Base-by-base conservation (phyloP, 2,113 vertebrate genomes). In the Zapus hudsonius region DNA sequence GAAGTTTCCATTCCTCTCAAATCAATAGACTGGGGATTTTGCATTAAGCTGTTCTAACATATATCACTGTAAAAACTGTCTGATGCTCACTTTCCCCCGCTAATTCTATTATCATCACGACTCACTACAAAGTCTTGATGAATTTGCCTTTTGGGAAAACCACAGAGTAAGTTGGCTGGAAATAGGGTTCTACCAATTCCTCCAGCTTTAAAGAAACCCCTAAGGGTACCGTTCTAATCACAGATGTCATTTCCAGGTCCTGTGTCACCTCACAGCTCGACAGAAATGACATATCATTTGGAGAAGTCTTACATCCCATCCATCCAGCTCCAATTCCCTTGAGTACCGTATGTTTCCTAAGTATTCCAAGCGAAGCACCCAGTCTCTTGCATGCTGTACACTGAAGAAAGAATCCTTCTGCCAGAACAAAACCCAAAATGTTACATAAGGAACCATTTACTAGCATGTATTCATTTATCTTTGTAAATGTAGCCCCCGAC, bases 101-200 rank as follows among this genome's bases (percentile, higher is more conserved):
- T 80, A 44, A 83, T 75, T 23, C 74, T 16, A 61, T 33, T 57
- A 44, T 42, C 38, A 16, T 23, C 33, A 29, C 73, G 23, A 85
- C 15, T 69, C 7, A 33, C 52, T 29, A 75, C 16, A 44, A 82
- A 90, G 59, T 74, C 79, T 42, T 72, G 15, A 16, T 63, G 79
- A 75, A 16, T 88, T 80, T 89, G 52, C 52, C 85, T 95, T 93
- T 86, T 64, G 82, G 67, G 36, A 74, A 94, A 84, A 92, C 20
- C 64, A 66, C 1, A 7, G 13, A 20, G n/a, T 22, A 44, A 72
- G 20, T 36, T 84, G 93, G 36, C 87, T 87, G 67, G 27, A 55
- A 92, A 47, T 42, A 16, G 36, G 9, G 11, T 73, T 87, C 17
- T 72, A 13, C 61, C 47, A 61, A 17, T 83, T 74, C 44, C n/a